Percentiles rank a stretch among this genome's conserved stretches.
Evolutionary conservation across 1,140 invertebrate genomes (phyloP).

Genomic region (Neodiprion virginianus): DNA sequence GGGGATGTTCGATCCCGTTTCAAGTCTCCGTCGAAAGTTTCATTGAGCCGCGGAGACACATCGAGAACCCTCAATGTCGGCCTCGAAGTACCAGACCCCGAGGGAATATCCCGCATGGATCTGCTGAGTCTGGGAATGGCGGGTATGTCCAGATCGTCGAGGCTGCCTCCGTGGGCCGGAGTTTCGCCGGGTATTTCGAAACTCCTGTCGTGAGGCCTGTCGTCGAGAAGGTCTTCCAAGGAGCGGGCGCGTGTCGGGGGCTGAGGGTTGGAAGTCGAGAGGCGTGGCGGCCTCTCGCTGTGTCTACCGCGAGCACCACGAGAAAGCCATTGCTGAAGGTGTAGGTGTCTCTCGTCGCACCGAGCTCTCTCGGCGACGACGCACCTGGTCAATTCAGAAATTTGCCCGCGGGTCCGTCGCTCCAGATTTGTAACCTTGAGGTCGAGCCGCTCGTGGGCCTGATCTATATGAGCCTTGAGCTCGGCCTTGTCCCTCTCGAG

Average conservation of each 20-base stretch:
- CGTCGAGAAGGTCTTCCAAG: slow-evolving; percentile 54
- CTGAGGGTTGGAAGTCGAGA: slow-evolving; percentile 30
- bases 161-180: slow-evolving; percentile 52
- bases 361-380: slow-evolving; percentile 69
- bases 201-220: slow-evolving; percentile 47
- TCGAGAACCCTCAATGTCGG: slow-evolving; percentile 40
- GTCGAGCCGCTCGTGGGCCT: slow-evolving; percentile 80
- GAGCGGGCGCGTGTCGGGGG: slow-evolving; percentile 45
- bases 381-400: slow-evolving; percentile 71
- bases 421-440: slow-evolving; percentile 85
- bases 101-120: slow-evolving; percentile 46
- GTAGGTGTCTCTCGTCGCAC: slow-evolving; percentile 70
- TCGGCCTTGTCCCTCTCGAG: slow-evolving; percentile 86
- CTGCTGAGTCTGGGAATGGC: slow-evolving; percentile 49
- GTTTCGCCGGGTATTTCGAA: slow-evolving; percentile 48
- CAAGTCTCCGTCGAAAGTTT: slow-evolving; percentile 48
- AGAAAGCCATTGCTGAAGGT: slow-evolving; percentile 73
- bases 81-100: slow-evolving; percentile 33
- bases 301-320: slow-evolving; percentile 66
- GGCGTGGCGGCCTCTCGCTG: slow-evolving; percentile 64
- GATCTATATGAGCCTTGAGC: slow-evolving; percentile 82
- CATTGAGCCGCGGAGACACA: slow-evolving; percentile 42
- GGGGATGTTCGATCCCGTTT: slow-evolving; percentile 41
- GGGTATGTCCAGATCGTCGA: slow-evolving; percentile 66
- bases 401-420: slow-evolving; percentile 76